phyloP scores from a whole-genome alignment of 2,797 vertebrate genomes.

The Pseudochaenichthys georgianus region DNA sequence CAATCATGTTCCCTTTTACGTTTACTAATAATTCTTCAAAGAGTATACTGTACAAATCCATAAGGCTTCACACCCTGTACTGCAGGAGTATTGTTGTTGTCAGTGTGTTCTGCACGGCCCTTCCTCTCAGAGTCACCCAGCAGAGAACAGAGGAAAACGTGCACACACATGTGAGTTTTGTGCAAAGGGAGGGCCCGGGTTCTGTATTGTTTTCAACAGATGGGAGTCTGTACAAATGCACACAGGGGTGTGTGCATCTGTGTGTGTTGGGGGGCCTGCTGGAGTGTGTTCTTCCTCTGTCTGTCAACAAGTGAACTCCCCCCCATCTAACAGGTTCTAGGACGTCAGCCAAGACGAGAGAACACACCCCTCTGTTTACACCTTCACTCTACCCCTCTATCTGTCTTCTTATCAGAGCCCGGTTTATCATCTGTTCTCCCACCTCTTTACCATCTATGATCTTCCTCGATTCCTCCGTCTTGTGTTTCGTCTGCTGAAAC shows the following conservation, averaged over 20 bases:
- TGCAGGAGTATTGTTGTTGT: conserved; percentile 27
- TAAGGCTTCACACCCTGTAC: not conserved
- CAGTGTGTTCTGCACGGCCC: conserved; percentile 46
- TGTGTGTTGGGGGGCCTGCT: conserved; percentile 40
- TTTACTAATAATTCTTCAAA: not conserved
- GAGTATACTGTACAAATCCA: not conserved
- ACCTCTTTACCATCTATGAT: not conserved
- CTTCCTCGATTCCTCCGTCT: not conserved
- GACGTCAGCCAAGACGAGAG: conserved; percentile 62
- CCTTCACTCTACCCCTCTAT: conserved; percentile 35
- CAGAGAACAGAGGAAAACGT: conserved; percentile 70
- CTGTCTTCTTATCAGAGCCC: not conserved
- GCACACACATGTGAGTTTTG: conserved; percentile 75
- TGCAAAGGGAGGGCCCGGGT: conserved; percentile 64
- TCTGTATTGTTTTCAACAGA: conserved; percentile 80
- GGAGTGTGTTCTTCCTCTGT: conserved; percentile 70
- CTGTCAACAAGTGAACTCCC: conserved; percentile 70
- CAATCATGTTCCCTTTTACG: no score
- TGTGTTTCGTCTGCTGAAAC: not conserved
- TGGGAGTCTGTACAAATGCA: conserved; percentile 51
- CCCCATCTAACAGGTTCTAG: conserved; percentile 57
- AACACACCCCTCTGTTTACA: conserved; percentile 68
- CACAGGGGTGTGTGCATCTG: conserved; percentile 38
- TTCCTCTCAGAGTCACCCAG: conserved; percentile 51
- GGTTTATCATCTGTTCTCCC: not conserved